These are phyloP conservation scores for Palythoa heliodiscus DNA, from an alignment of 92 coral and sea anemone species.

Conservation along the genomic window DNA sequence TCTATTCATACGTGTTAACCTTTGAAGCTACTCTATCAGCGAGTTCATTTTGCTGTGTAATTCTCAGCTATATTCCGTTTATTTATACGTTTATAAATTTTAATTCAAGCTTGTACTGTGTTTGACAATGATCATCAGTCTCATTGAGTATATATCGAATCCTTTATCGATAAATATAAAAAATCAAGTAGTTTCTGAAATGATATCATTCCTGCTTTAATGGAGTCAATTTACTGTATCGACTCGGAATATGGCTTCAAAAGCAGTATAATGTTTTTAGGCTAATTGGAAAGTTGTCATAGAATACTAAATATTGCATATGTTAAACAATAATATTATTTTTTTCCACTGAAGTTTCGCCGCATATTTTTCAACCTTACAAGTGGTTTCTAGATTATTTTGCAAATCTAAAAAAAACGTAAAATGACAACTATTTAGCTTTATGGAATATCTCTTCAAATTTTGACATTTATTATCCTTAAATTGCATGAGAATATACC, in stretches of 20 bases:
- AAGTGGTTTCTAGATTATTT: not conserved
- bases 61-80: slow-evolving; percentile 7
- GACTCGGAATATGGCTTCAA: too few relatives aligned
- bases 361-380: not conserved
- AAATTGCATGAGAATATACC: not conserved
- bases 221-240: too few relatives aligned
- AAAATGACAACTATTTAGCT: not conserved
- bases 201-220: too few relatives aligned
- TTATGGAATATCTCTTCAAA: not conserved
- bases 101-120: not conserved
- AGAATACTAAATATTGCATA: not conserved
- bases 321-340: not conserved
- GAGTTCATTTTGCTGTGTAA: not conserved
- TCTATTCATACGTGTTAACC: slow-evolving; percentile 34
- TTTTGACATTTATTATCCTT: not conserved
- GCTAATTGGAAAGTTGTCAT: too few relatives aligned
- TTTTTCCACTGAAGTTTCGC: not conserved
- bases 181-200: not conserved
- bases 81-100: not conserved
- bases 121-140: not conserved
- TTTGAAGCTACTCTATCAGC: not conserved
- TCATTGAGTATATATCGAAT: not conserved
- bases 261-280: too few relatives aligned
- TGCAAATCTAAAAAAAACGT: not conserved
- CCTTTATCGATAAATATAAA: not conserved